Evolutionary conservation across 2,888 invertebrate species (phyloP), one percentile per base, ranked within the genome.

Genomic region (Acleris holmiana): DNA sequence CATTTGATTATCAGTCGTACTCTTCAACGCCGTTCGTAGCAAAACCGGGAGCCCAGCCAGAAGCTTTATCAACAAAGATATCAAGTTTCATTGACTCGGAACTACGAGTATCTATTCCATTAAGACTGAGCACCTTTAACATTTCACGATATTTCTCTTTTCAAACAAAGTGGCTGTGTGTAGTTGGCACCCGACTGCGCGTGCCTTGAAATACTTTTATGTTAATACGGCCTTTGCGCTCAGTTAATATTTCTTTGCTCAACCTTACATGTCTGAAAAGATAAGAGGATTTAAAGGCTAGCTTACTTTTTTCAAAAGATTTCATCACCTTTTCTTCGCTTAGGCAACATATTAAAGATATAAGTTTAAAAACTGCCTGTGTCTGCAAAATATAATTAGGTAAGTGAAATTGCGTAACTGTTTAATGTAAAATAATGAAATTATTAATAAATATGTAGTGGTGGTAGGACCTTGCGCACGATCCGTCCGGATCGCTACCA

Each of bases 201-300:
- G 19, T 21, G 41, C 44, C 21, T 23, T 44, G 17, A 44, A 44
- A 44, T 2, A 23, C 61, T 68, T 69, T 73, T 71, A 76, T 74
- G 70, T 76, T 76, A 76, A 76, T 68, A 74, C 59, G 68, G 67
- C 71, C 71, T 73, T 72, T 70, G 68, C 69, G 69, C 69, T 66
- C 69, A 65, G 35, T 67, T 75, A 75, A 80, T 83, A 73, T 83
- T 82, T 67, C 83, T 82, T 76, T 78, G 79, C 78, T 75, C 73
- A 78, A 74, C 73, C 80, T 75, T 77, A 73, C 71, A 41, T 54
- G 8, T 44, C 10, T 54, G 41, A 40, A 13, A 17, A 29, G n/a
- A 19, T 23, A 41, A 21, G 19, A 49, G 48, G 21, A 19, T 17
- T 44, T 44, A 46, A 61, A 40, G 21, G 8, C n/a, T 8, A 53